Evolutionary conservation across 2,888 invertebrate genomes (phyloP).

Genomic region (Plagiodera versicolora): DNA sequence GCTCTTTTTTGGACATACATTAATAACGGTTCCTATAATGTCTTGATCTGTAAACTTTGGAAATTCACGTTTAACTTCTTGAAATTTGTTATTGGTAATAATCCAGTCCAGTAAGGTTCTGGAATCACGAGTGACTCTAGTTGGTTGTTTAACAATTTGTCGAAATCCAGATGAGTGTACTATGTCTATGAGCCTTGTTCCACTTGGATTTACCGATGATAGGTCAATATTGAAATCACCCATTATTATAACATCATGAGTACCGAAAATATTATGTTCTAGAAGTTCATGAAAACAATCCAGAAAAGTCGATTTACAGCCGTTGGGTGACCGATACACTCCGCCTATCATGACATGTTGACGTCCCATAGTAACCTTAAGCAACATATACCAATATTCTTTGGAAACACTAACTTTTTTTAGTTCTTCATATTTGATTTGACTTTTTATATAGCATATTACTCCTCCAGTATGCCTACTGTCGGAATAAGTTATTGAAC

Average conservation of each 20-base stretch:
- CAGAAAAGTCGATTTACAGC: not conserved
- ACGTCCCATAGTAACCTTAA: too few species aligned
- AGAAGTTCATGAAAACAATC: not conserved
- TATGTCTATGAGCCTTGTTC: not conserved
- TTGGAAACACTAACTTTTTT: too few species aligned
- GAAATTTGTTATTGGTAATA: not conserved
- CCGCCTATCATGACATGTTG: too few species aligned
- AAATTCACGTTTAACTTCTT: not conserved
- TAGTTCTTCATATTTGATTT: too few species aligned
- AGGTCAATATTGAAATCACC: not conserved
- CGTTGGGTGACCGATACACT: not conserved
- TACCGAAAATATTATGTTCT: not conserved
- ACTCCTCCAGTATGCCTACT: too few species aligned
- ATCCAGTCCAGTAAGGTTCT: not conserved
- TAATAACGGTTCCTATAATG: too few species aligned
- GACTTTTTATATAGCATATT: too few species aligned
- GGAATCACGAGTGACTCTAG: not conserved
- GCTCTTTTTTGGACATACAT: too few species aligned
- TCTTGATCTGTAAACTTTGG: not conserved
- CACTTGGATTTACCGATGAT: not conserved
- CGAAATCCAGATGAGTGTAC: too few species aligned
- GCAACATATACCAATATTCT: too few species aligned
- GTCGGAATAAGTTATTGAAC: too few species aligned
- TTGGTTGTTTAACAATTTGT: too few species aligned
- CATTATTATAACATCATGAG: not conserved